Conservation (phyloP, 2,113 vertebrate species). For the Penelope pileata region DNA sequence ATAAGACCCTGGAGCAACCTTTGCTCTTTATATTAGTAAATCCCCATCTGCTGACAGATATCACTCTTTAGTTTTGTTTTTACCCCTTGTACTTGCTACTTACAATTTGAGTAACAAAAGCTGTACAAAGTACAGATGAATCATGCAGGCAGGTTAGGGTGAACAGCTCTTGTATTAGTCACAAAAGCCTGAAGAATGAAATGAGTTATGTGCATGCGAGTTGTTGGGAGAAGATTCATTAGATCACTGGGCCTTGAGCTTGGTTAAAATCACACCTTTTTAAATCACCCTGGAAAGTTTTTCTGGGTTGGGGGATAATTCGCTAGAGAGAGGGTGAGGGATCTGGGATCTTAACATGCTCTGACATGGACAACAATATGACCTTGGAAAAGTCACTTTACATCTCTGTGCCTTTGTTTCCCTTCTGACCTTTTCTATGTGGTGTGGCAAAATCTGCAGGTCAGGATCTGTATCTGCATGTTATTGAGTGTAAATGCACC, state of each 20-base stretch:
- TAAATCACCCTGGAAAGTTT: conserved; percentile 45
- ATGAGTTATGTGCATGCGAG: conserved; percentile 36
- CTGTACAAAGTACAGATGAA: conserved; percentile 37
- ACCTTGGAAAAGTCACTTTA: neutral
- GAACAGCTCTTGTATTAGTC: conserved; percentile 22
- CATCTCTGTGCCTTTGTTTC: neutral
- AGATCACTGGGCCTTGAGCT: conserved; percentile 34
- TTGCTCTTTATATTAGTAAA: conserved; percentile 6
- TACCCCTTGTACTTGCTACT: neutral
- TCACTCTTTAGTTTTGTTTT: conserved; percentile 39
- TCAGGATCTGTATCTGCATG: neutral
- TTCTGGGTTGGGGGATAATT: conserved; percentile 17
- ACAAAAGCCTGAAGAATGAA: conserved; percentile 6
- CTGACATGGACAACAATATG: neutral
- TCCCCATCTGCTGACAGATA: conserved; percentile 30
- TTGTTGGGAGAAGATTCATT: conserved; percentile 30
- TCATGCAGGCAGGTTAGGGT: conserved; percentile 35
- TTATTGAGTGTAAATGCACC: fast-evolving
- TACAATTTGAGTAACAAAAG: conserved; percentile 25
- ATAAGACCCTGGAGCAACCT: neutral
- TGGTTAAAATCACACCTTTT: conserved; percentile 44
- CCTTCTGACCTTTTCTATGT: neutral
- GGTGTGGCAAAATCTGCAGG: neutral
- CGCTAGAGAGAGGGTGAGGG: neutral
- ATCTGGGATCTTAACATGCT: neutral